Conservation (phyloP, 1,140 invertebrate species). For the Tetraneura akinire region DNA sequence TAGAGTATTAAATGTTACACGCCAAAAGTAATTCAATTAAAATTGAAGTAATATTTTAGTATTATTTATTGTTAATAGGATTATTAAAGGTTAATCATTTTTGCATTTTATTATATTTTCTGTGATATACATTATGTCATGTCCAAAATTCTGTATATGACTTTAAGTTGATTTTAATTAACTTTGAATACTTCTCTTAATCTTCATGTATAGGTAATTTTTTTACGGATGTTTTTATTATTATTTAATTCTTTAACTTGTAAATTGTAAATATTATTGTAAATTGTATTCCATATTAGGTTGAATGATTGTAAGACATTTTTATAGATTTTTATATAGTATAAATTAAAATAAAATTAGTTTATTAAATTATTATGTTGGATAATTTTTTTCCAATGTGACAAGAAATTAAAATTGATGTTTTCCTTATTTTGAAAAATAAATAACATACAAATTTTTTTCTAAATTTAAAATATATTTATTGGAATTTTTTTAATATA, state of each 20-base stretch:
- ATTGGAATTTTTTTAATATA: no score
- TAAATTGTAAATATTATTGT: constrained; percentile 25
- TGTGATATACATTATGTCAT: constrained; percentile 40
- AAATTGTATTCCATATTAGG: constrained; percentile 24
- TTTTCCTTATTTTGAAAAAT: not conserved
- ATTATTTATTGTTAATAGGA: constrained; percentile 4
- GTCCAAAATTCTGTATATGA: constrained; percentile 20
- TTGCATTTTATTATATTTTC: constrained; percentile 37
- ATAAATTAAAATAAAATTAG: constrained; percentile 1
- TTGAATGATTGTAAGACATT: not conserved
- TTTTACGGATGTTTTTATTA: constrained; percentile 9
- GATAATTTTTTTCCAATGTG: constrained; percentile 5
- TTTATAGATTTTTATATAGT: constrained; percentile 14
- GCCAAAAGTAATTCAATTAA: constrained; percentile 56
- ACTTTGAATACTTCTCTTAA: not conserved
- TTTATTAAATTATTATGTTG: constrained; percentile 9
- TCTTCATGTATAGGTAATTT: constrained; percentile 5
- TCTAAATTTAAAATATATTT: no score
- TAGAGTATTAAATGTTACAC: constrained; percentile 60
- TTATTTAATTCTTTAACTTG: not conserved
- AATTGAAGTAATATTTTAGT: constrained; percentile 4
- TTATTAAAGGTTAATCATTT: constrained; percentile 7
- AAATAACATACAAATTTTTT: not conserved
- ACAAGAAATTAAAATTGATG: not conserved
- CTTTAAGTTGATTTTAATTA: constrained; percentile 17